Evolutionary conservation across 1,140 invertebrate genomes (phyloP).

Genomic region (Lordiphosa clarofinis): DNA sequence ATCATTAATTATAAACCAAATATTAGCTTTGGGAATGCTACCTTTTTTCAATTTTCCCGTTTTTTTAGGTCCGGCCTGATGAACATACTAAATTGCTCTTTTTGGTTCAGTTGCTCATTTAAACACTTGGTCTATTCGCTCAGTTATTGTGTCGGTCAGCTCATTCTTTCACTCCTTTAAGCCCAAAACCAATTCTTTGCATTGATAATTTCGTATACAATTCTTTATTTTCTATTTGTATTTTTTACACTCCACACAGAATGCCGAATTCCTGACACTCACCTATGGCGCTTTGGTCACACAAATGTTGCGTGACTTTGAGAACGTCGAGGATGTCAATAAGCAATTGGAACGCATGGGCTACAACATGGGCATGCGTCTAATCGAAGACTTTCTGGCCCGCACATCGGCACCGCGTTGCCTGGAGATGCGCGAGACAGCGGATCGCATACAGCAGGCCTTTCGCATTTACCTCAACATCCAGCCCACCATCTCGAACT

Average conservation of each 20-base stretch:
- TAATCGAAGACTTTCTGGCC: conserved; percentile 99
- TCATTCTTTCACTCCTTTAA: too few relatives aligned
- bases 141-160: too few relatives aligned
- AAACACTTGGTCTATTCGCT: too few relatives aligned
- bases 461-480: conserved; percentile 95
- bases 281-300: conserved; percentile 98
- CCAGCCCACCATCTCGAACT: conserved; percentile 93
- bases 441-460: conserved; percentile 94
- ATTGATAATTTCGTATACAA: conserved; percentile 26
- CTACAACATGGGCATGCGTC: conserved; percentile 98
- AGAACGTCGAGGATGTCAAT: conserved; percentile 98
- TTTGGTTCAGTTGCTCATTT: too few relatives aligned
- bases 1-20: too few relatives aligned
- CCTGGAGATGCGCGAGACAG: conserved; percentile 97
- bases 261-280: conserved; percentile 97
- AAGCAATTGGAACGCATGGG: conserved; percentile 96
- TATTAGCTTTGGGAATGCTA: too few relatives aligned
- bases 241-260: conserved; percentile 82
- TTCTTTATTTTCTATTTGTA: conserved; percentile 27
- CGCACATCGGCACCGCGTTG: conserved; percentile 94
- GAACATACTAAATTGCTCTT: too few relatives aligned
- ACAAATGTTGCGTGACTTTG: conserved; percentile 98
- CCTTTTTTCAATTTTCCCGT: too few relatives aligned
- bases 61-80: too few relatives aligned
- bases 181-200: conserved; percentile 6